Percentiles rank a stretch among this genome's conserved stretches.
These are phyloP conservation scores for Tupaia tana DNA, from an alignment of 2,113 vertebrate species.

Conservation along the genomic window DNA sequence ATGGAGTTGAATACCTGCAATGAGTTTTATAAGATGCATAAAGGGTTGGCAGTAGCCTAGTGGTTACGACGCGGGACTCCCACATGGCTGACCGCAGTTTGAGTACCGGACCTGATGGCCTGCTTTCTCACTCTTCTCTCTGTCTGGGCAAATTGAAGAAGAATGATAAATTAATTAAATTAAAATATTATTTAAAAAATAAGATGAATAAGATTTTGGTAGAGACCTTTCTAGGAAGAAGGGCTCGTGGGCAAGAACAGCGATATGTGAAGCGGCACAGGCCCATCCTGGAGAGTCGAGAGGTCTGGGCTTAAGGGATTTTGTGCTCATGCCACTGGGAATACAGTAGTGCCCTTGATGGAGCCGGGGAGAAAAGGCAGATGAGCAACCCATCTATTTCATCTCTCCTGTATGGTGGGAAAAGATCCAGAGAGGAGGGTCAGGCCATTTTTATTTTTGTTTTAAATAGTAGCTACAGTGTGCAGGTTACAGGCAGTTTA, in stretches of 20 bases:
- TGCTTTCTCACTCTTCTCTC: too few relatives aligned
- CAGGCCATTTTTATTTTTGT: not conserved
- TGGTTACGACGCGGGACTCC: too few relatives aligned
- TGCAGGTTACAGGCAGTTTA: not conserved
- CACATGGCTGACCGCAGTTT: too few relatives aligned
- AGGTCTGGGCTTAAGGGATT: too few relatives aligned
- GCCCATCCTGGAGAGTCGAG: not conserved
- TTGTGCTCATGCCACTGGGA: not conserved
- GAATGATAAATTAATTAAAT: too few relatives aligned
- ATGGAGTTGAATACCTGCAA: not conserved
- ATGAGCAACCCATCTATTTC: rapidly evolving
- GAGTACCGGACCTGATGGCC: too few relatives aligned
- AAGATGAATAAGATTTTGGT: not conserved
- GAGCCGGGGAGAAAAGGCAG: not conserved
- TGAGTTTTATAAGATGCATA: constrained; percentile 35
- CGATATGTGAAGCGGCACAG: not conserved
- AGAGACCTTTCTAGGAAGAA: not conserved
- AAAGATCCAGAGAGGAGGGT: not conserved
- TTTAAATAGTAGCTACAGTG: not conserved
- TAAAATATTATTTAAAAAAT: too few relatives aligned
- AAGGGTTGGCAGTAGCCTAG: too few relatives aligned
- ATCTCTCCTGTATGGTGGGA: not conserved
- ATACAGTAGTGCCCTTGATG: not conserved
- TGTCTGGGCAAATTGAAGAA: too few relatives aligned
- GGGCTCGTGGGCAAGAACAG: not conserved